Conservation (phyloP, 2,888 invertebrate species). For the Monoplex corrugatus region DNA sequence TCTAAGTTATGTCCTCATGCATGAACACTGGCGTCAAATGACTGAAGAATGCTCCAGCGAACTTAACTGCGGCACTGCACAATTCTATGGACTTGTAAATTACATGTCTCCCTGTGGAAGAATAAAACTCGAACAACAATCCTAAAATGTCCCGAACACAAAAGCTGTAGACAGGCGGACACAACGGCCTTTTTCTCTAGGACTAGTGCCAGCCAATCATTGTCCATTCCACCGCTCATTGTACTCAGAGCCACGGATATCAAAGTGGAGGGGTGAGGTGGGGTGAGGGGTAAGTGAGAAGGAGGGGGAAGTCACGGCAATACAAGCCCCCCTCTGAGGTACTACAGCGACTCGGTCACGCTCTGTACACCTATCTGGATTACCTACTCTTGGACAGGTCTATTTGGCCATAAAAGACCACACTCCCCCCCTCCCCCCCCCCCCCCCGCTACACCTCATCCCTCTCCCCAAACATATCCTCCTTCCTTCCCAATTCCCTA, state of each 20-base stretch:
- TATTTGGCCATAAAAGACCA: not conserved
- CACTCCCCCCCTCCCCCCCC: not conserved
- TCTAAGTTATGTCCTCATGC: not conserved
- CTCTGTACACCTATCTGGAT: constrained; percentile 7
- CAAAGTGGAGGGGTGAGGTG: not conserved
- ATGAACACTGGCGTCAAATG: too few species aligned
- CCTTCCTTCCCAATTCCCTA: too few species aligned
- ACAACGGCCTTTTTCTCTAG: not conserved
- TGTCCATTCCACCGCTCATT: constrained; percentile 3
- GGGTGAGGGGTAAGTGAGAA: not conserved
- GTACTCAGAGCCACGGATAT: not conserved
- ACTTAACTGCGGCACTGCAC: too few species aligned
- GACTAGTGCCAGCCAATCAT: not conserved
- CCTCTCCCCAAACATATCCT: not conserved
- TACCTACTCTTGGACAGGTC: not conserved
- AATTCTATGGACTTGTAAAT: too few species aligned
- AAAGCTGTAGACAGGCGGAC: not conserved
- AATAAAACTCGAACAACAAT: not conserved
- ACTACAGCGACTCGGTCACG: not conserved
- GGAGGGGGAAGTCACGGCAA: not conserved
- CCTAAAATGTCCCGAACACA: not conserved
- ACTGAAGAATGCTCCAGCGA: too few species aligned
- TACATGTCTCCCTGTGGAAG: not conserved
- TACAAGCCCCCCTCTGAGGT: not conserved
- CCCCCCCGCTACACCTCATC: not conserved